Conservation (phyloP, 2,888 invertebrate species). For the Unio delphinus region DNA sequence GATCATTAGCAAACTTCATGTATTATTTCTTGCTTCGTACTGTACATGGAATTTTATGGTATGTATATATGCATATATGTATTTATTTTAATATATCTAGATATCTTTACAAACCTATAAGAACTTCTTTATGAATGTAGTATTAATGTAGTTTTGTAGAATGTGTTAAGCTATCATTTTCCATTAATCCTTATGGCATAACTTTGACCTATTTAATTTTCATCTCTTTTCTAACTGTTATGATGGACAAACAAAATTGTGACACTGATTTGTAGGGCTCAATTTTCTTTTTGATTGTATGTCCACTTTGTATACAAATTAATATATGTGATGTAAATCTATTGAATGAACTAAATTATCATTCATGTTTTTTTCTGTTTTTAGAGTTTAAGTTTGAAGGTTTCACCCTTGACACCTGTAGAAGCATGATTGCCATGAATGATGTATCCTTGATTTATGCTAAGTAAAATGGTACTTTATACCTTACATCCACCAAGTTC, state of each 20-base stretch:
- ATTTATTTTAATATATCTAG: not conserved
- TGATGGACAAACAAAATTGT: too few relatives aligned
- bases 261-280: not conserved
- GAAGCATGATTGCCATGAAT: conserved; percentile 96
- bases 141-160: too few relatives aligned
- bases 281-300: not conserved
- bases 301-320: not conserved
- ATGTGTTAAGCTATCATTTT: too few relatives aligned
- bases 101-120: not conserved
- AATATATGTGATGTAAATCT: not conserved
- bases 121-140: too few relatives aligned
- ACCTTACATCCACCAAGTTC: too few relatives aligned
- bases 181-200: too few relatives aligned
- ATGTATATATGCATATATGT: conserved; percentile 3
- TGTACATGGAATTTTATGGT: not conserved
- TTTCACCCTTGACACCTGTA: conserved; percentile 92
- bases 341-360: not conserved
- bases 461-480: too few relatives aligned
- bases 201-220: too few relatives aligned
- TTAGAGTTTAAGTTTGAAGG: conserved; percentile 77
- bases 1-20: too few relatives aligned
- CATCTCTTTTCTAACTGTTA: too few relatives aligned
- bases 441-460: conserved; percentile 76
- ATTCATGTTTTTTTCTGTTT: conserved; percentile 12
- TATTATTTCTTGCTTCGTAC: not conserved